Evolutionary conservation across 2,797 vertebrate genomes (phyloP), one percentile per base, ranked within the genome.

Genomic region (Hemitrygon akajei): DNA sequence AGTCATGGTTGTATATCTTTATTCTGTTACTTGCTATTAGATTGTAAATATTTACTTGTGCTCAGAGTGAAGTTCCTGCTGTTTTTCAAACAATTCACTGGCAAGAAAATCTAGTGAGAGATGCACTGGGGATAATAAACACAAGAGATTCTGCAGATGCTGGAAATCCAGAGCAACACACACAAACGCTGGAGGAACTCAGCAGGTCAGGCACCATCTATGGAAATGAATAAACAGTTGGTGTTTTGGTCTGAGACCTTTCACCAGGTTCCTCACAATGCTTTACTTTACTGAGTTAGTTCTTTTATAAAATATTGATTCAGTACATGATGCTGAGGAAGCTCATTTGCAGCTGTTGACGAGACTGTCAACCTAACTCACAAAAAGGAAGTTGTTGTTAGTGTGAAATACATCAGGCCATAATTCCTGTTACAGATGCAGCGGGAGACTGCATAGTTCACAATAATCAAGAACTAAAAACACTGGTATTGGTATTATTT

Each of bases 41-140:
- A 37, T 89, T 89, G 20, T 63, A 89, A 89, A 69, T 89, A 89
- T 89, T 89, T 89, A 66, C 60, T 89, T 27, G 30, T 4, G 12
- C 34, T 37, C 14, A 4, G 77, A 16, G n/a, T 18, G n/a, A 79
- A 16, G 14, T 79, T 37, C 37, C 22, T 20, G 11, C 76, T 47
- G n/a, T 37, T 79, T 37, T 79, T 27, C 27, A 27, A 47, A 79
- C 76, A 4, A 34, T 79, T 79, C 34, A 18, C 22, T 79, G 14
- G 77, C 12, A 79, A 77, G 27, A 77, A 79, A 37, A 79, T 37
- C 77, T 79, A 18, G 18, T 37, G 34, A 79, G 77, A 79, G 77
- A 79, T 37, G 77, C 18, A 18, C 12, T 37, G 34, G 77, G 14
- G 47, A 47, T 47, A 47, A 47, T 47, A 47, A 47, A 47, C 47